phyloP scores from a whole-genome alignment of 2,888 invertebrate species.

The Eutolmus rufibarbis region DNA sequence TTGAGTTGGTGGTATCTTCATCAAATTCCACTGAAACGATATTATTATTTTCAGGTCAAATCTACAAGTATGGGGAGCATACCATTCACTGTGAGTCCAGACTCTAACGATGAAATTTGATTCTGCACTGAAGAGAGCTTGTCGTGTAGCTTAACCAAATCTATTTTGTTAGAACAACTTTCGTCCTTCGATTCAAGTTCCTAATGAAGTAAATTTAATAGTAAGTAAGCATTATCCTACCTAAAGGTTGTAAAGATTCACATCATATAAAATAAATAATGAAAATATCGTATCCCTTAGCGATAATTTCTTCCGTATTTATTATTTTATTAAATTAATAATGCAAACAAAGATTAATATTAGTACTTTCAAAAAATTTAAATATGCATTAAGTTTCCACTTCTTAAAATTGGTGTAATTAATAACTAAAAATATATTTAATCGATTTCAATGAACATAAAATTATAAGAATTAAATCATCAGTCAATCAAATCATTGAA shows the following conservation, averaged over 20 bases:
- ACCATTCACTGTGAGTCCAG: background rate
- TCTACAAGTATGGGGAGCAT: background rate
- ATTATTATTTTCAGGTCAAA: background rate
- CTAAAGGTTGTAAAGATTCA: background rate
- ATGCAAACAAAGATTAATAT: background rate
- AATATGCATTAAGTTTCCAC: no score
- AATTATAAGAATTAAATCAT: no score
- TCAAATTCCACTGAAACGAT: background rate
- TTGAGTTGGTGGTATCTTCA: constrained; percentile 43
- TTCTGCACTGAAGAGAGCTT: constrained; percentile 3
- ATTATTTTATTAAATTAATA: background rate
- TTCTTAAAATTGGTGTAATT: no score
- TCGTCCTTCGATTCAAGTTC: constrained; percentile 24
- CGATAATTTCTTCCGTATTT: background rate
- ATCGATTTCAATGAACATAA: no score
- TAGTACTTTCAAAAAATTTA: no score
- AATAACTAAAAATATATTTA: no score
- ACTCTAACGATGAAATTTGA: background rate
- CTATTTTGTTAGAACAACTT: background rate
- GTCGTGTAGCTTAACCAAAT: constrained; percentile 7
- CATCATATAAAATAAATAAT: background rate
- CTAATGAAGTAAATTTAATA: background rate
- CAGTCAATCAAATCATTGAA: no score
- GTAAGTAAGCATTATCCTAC: background rate
- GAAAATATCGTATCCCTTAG: background rate